Evolutionary conservation across 2,888 invertebrate species (phyloP).

Genomic region (Athetis lepigone): DNA sequence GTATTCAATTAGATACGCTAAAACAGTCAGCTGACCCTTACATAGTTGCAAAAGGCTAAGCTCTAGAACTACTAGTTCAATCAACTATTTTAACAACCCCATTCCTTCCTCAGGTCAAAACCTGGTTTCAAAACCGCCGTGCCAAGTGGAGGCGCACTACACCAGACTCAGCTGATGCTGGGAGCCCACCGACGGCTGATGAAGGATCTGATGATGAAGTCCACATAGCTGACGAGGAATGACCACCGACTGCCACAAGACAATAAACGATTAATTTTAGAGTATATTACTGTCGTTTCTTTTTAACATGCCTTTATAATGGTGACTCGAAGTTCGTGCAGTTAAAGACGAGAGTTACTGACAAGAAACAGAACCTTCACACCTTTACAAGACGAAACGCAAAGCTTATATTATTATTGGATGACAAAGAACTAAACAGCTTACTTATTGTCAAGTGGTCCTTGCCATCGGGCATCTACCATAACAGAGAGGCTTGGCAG

Average conservation of each 20-base stretch:
- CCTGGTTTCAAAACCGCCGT: slow-evolving; percentile 95
- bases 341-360: neutral
- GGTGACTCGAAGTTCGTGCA: no score
- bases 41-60: no score
- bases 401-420: no score
- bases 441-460: no score
- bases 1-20: no score
- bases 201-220: slow-evolving; percentile 83
- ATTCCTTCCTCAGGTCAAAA: slow-evolving; percentile 91
- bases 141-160: slow-evolving; percentile 93
- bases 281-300: slow-evolving; percentile 24
- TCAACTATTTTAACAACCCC: neutral
- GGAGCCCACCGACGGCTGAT: slow-evolving; percentile 81
- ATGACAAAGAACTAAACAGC: no score
- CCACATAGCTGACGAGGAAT: slow-evolving; percentile 76
- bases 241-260: slow-evolving; percentile 30
- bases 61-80: no score
- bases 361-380: no score
- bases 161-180: slow-evolving; percentile 85
- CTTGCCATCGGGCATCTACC: no score
- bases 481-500: no score
- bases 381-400: no score
- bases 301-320: neutral
- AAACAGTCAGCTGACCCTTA: no score
- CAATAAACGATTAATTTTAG: slow-evolving; percentile 33